A percentile compares a stretch with the other conserved stretches of the same genome.
Evolutionary conservation across 64 coral and sea anemone species (phyloP).

Genomic region (Actinia equina): DNA sequence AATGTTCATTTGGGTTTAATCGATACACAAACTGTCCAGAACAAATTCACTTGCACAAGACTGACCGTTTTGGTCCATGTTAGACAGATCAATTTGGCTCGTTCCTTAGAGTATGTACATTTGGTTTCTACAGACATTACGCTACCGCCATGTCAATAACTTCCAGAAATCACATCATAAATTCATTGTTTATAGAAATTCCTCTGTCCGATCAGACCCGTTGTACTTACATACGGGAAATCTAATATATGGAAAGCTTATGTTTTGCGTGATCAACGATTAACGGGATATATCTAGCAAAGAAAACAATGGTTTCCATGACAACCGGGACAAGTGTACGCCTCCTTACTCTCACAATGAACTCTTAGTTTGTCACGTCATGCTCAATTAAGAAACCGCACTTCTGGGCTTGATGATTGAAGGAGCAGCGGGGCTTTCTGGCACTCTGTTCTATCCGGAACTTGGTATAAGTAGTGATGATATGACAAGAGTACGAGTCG

Average conservation of each 20-base stretch:
- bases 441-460: not conserved
- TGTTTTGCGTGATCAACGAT: constrained; percentile 33
- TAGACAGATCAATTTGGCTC: constrained; percentile 58
- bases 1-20: constrained; percentile 10
- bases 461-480: no score
- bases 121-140: constrained; percentile 61
- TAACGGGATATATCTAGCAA: not conserved
- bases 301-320: not conserved
- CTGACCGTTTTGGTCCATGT: constrained; percentile 92
- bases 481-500: not conserved
- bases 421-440: no score
- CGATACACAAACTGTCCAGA: not conserved
- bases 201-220: constrained; percentile 31
- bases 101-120: constrained; percentile 59
- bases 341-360: not conserved
- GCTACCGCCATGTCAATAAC: constrained; percentile 84
- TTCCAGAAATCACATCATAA: constrained; percentile 58
- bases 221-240: constrained; percentile 28
- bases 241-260: not conserved
- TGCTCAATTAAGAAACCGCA: not conserved
- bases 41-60: constrained; percentile 8
- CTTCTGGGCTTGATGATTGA: not conserved
- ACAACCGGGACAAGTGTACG: constrained; percentile 1
- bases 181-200: constrained; percentile 63
- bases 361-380: not conserved